Evolutionary conservation across 2,888 invertebrate genomes (phyloP), one percentile per base, ranked within the genome.

Genomic region (Argyra leucocephala): DNA sequence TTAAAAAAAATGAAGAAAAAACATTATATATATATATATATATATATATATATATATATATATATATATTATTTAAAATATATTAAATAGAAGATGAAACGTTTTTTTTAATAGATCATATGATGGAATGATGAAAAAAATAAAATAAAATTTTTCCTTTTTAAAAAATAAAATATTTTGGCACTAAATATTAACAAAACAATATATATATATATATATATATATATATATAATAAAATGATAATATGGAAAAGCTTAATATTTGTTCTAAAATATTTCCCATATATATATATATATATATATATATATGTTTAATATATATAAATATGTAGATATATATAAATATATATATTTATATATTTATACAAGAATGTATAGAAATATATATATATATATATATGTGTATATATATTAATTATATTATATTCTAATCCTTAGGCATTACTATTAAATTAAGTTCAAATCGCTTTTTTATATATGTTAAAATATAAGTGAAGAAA

Each of bases 241-340:
- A 48, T 48, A 48, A 48, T 48, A 15, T 48, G 48, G 48, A 48
- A 48, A 48, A 48, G 48, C 48, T 48, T 48, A 48, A 48, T 48
- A 48, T 48, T 48, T 48, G 48, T 48, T 48, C 48, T 48, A 48
- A 48, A 48, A 48, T 48, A 48, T 48, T 48, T 48, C 48, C 48
- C 48, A 48, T 48, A 48, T 48, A 48, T 12, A 48, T 48, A 48
- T 48, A 48, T 18, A 48, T 48, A 48, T 18, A 48, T 48, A 48
- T 48, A 48, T 5, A 48, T 48, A 18, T 48, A n/a, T 48, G 2
- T 26, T 26, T 6, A 26, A 37, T 37, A 37, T 37, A 37, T 37
- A 26, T 26, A 26, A 6, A 26, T 26, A 26, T 26, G 12, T 15
- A 37, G 5, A 37, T 37, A 12, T 37, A 15, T 37, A 18, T n/a